Evolutionary conservation across 2,888 invertebrate species (phyloP), one percentile per base, ranked within the genome.

Genomic region (Pseudococcus jackbeardsleyi): DNA sequence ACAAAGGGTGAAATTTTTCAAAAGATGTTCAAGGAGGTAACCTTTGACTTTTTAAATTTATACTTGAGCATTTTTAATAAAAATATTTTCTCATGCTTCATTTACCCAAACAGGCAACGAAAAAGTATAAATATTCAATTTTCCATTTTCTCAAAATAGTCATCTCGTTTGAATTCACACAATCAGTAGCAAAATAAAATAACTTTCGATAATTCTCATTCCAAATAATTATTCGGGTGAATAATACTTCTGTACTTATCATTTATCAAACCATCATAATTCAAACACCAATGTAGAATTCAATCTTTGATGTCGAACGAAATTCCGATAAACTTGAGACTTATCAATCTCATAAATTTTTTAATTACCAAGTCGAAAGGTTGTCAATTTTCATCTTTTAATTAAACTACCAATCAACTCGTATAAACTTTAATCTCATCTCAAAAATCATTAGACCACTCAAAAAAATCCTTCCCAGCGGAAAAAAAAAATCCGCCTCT

Each of bases 211-310:
- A 19, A n/a, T n/a, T n/a, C n/a, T 19, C 5, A n/a, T 59, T 59
- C 59, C 7, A n/a, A n/a, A 59, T 59, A 59, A 59, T 59, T 59
- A 59, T 59, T n/a, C 59, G 59, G n/a, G n/a, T 6, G 59, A 59
- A 59, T n/a, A 59, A 59, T 59, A 59, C 59, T n/a, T n/a, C n/a
- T 54, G 19, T 59, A 59, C 59, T n/a, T n/a, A 59, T 54, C 26
- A 33, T n/a, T n/a, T n/a, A 59, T 42, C 42, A 42, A 42, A 1
- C 8, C 42, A 42, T 42, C 42, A 9, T 42, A 5, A 42, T 9
- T 0, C 9, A 42, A 42, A 54, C 54, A 17, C 8, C 26, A 33
- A 3, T 4, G n/a, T 54, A 54, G n/a, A 64, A 64, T 64, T 64
- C 64, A 64, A 22, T 64, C 22, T 64, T 64, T 22, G 64, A 64